A percentile compares a stretch with the other conserved stretches of the same genome.
These are phyloP conservation scores for Calonectris borealis DNA, from an alignment of 2,113 vertebrate species.

Conservation along the genomic window DNA sequence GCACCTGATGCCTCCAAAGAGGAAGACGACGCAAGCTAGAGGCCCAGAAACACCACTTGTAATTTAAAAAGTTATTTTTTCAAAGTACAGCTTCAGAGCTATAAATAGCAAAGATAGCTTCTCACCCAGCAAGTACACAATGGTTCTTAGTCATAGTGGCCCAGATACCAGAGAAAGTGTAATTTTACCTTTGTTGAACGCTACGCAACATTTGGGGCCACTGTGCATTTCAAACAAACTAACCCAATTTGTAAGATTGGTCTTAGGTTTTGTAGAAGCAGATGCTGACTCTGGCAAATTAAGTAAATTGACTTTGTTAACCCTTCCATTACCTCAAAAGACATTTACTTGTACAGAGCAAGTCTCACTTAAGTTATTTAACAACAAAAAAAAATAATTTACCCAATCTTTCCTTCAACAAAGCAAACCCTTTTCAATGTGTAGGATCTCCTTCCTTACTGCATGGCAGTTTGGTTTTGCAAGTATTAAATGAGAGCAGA, in stretches of 20 bases:
- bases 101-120: not conserved
- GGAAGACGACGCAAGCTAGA: not conserved
- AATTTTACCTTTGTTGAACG: not conserved
- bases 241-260: not conserved
- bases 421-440: not conserved
- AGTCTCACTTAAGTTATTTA: not conserved
- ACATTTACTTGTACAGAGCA: not conserved
- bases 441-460: not conserved
- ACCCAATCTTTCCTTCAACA: not conserved
- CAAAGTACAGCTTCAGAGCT: not conserved
- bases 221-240: not conserved
- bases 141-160: not conserved
- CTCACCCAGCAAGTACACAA: not conserved
- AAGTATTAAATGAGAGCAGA: not conserved
- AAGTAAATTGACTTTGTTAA: slow-evolving; percentile 5
- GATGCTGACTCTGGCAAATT: not conserved
- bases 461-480: not conserved
- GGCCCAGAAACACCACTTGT: not conserved
- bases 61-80: slow-evolving; percentile 20
- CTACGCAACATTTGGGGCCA: not conserved
- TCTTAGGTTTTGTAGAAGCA: not conserved
- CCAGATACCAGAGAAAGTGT: not conserved
- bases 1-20: not conserved
- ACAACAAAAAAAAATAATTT: not conserved
- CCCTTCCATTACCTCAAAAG: not conserved